Percentiles rank a stretch among this genome's conserved stretches.
Conservation (phyloP, 2,113 vertebrate species). For the Anseranas semipalmata region DNA sequence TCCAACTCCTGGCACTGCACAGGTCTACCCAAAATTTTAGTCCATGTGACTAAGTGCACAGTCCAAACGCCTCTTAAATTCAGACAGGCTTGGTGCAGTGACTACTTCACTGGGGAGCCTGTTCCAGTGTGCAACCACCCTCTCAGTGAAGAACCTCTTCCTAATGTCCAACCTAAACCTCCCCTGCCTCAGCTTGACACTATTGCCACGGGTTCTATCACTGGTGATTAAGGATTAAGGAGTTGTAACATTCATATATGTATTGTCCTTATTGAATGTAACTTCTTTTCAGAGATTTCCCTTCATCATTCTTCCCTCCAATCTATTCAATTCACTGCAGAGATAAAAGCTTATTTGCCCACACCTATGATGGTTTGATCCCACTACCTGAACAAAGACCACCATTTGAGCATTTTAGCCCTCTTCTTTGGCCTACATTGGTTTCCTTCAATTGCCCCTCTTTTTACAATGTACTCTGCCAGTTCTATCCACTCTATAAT, state of each 20-base stretch:
- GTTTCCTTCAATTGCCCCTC: not conserved
- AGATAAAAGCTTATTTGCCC: not conserved
- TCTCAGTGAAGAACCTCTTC: too few species aligned
- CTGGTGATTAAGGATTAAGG: too few species aligned
- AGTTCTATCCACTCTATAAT: not conserved
- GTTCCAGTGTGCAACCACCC: too few species aligned
- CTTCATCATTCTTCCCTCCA: not conserved
- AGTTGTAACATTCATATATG: not conserved
- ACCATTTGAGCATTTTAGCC: not conserved
- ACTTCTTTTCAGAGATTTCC: not conserved
- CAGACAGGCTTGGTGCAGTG: too few species aligned
- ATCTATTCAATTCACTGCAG: not conserved
- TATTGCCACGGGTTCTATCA: too few species aligned
- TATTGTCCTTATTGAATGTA: not conserved
- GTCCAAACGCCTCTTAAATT: too few species aligned
- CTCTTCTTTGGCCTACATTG: not conserved
- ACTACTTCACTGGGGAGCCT: too few species aligned
- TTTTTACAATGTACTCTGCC: not conserved
- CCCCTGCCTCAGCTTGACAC: too few species aligned
- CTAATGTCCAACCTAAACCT: too few species aligned
- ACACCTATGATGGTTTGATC: not conserved
- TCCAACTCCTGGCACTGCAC: too few species aligned
- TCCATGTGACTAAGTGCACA: too few species aligned
- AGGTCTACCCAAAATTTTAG: too few species aligned
- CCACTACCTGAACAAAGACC: not conserved